These are phyloP conservation scores for Arbacia lixula DNA, from an alignment of 53 echinoderm and acorn worm genomes.

Conservation along the genomic window DNA sequence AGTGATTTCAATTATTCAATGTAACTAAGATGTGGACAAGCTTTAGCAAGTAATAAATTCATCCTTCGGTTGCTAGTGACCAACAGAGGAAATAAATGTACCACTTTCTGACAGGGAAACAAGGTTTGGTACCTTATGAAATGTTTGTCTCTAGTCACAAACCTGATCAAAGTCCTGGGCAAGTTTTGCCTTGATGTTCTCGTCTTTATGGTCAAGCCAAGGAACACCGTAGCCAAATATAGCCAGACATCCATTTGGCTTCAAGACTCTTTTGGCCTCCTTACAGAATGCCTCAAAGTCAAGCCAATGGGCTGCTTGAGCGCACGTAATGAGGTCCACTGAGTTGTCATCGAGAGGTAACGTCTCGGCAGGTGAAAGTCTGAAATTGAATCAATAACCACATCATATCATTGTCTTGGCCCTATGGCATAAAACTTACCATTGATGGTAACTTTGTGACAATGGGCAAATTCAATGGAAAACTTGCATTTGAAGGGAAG, in stretches of 20 bases:
- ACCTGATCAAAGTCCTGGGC: conserved; percentile 37
- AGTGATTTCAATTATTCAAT: no score
- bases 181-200: neutral
- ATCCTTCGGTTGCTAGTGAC: no score
- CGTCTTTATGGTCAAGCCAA: conserved; percentile 7
- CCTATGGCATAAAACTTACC: no score
- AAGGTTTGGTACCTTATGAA: no score
- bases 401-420: no score
- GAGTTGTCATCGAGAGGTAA: conserved; percentile 52
- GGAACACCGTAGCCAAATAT: conserved; percentile 62
- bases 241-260: conserved; percentile 73
- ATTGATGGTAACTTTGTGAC: no score
- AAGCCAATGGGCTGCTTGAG: conserved; percentile 81
- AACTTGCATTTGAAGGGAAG: no score
- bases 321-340: conserved; percentile 70
- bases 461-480: no score
- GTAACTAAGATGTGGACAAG: no score
- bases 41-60: no score
- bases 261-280: conserved; percentile 69
- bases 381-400: neutral
- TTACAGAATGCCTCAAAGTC: conserved; percentile 61
- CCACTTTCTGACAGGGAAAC: no score
- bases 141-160: neutral
- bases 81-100: no score
- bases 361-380: conserved; percentile 7